phyloP scores from a whole-genome alignment of 2,888 invertebrate genomes.

The Hydropsyche betteni region DNA sequence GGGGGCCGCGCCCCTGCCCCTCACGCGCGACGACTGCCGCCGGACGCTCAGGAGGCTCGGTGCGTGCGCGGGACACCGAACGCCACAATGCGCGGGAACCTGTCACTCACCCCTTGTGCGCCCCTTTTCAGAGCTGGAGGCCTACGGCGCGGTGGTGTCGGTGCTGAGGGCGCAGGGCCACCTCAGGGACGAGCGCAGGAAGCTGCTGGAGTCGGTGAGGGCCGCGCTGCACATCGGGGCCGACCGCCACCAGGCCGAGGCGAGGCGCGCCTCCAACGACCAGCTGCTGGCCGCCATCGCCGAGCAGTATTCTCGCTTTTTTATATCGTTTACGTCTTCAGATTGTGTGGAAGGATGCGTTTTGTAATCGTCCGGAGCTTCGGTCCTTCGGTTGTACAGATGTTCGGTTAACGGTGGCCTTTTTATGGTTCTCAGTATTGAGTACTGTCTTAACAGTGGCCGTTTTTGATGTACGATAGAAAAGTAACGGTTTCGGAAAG shows the following conservation, averaged over 20 bases:
- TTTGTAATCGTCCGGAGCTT: too few species aligned
- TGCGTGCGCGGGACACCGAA: conserved; percentile 55
- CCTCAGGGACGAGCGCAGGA: conserved; percentile 84
- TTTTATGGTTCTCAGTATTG: too few species aligned
- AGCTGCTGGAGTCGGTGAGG: conserved; percentile 84
- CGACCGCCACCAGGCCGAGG: conserved; percentile 92
- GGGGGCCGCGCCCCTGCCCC: conserved; percentile 66
- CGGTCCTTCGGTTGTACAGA: too few species aligned
- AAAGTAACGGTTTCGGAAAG: too few species aligned
- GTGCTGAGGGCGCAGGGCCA: conserved; percentile 93
- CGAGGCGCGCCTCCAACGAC: conserved; percentile 91
- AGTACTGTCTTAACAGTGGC: too few species aligned
- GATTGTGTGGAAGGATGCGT: too few species aligned
- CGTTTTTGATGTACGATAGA: too few species aligned
- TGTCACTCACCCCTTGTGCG: conserved; percentile 52
- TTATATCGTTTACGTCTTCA: too few species aligned
- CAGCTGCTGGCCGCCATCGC: conserved; percentile 89
- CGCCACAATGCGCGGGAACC: not conserved
- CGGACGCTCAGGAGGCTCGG: conserved; percentile 87
- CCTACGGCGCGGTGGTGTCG: conserved; percentile 88
- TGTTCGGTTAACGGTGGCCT: too few species aligned
- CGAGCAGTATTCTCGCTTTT: too few species aligned
- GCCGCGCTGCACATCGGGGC: conserved; percentile 84
- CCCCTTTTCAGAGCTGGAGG: conserved; percentile 82
- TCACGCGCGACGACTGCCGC: conserved; percentile 90